A percentile compares a stretch with the other conserved stretches of the same genome.
Evolutionary conservation across 2,888 invertebrate species (phyloP).

Genomic region (Dicranocentrus wangi): DNA sequence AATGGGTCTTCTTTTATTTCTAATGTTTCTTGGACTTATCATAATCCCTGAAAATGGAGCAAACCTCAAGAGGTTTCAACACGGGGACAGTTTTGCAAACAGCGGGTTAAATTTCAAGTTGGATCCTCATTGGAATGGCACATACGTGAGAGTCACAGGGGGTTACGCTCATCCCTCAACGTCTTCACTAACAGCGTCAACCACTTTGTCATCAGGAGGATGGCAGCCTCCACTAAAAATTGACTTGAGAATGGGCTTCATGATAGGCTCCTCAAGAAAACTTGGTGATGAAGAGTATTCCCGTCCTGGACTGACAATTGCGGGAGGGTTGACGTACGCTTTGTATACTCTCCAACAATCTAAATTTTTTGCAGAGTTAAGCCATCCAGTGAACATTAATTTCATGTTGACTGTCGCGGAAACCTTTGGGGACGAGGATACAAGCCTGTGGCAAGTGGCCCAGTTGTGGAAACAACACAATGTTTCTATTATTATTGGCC

Average conservation of each 20-base stretch:
- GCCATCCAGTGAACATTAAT: slow-evolving; percentile 63
- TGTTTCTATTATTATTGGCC: slow-evolving; percentile 91
- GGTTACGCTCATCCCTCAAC: slow-evolving; percentile 33
- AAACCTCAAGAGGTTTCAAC: slow-evolving; percentile 47
- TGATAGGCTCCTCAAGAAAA: slow-evolving; percentile 87
- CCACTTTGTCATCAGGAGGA: slow-evolving; percentile 9
- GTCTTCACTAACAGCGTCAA: background rate
- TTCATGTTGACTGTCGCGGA: slow-evolving; percentile 81
- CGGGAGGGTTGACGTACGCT: slow-evolving; percentile 91
- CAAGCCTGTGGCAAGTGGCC: slow-evolving; percentile 89
- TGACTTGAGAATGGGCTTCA: slow-evolving; percentile 80
- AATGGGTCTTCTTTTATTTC: background rate
- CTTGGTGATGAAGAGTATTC: slow-evolving; percentile 84
- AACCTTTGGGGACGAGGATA: slow-evolving; percentile 91
- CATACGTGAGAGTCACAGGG: slow-evolving; percentile 41
- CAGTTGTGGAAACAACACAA: slow-evolving; percentile 85
- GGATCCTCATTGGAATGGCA: slow-evolving; percentile 52
- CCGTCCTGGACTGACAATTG: slow-evolving; percentile 83
- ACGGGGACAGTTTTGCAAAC: background rate
- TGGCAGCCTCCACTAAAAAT: slow-evolving; percentile 32
- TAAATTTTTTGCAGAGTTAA: slow-evolving; percentile 72
- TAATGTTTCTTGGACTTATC: slow-evolving; percentile 43
- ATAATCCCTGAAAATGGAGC: slow-evolving; percentile 57
- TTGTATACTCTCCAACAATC: slow-evolving; percentile 82
- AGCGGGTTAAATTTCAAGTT: slow-evolving; percentile 36